These are phyloP conservation scores for Standfussiana lucernea DNA, from an alignment of 2,888 invertebrate species.

Conservation along the genomic window DNA sequence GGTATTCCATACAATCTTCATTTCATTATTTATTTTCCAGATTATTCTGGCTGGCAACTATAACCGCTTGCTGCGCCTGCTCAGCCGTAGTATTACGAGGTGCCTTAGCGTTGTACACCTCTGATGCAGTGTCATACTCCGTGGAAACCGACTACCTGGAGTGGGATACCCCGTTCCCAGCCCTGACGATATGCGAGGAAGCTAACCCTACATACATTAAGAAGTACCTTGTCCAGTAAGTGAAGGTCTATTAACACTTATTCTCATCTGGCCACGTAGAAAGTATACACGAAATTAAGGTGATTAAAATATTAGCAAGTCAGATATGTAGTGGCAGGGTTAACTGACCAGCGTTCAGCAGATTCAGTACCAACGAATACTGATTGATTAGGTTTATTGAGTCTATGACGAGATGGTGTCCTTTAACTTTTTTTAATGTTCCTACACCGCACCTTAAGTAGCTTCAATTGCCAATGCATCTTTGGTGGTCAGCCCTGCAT, in stretches of 20 bases:
- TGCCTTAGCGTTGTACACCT: slow-evolving; percentile 84
- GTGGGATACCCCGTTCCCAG: slow-evolving; percentile 92
- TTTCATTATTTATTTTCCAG: slow-evolving; percentile 72
- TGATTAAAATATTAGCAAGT: neutral
- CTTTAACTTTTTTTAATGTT: neutral
- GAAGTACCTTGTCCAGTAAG: slow-evolving; percentile 77
- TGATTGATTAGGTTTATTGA: neutral
- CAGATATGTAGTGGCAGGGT: neutral
- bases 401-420: neutral
- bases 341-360: neutral
- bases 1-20: neutral
- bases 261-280: neutral
- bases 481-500: no score
- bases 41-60: slow-evolving; percentile 89
- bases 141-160: slow-evolving; percentile 91
- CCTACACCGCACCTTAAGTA: neutral
- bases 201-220: slow-evolving; percentile 77
- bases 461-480: neutral
- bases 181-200: slow-evolving; percentile 91
- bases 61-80: slow-evolving; percentile 79
- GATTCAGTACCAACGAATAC: neutral
- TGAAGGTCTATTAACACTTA: neutral
- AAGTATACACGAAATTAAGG: neutral
- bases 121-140: slow-evolving; percentile 88
- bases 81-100: slow-evolving; percentile 80